Conservation (phyloP, 2,113 vertebrate genomes). For the Orthonyx spaldingii region DNA sequence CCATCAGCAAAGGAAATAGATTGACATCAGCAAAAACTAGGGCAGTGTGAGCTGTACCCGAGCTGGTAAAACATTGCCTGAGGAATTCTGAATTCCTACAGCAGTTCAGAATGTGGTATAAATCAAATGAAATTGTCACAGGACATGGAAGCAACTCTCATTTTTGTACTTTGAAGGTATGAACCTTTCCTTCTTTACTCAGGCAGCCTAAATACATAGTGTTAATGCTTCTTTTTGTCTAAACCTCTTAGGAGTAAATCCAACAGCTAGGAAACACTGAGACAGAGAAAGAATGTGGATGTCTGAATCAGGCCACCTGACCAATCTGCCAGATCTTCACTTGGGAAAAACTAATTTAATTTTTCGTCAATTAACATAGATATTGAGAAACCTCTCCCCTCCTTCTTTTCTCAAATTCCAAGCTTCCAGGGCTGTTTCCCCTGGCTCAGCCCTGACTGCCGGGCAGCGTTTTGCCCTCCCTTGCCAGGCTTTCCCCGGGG, state of each 20-base stretch:
- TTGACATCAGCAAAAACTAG: constrained; percentile 16
- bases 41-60: neutral
- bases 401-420: neutral
- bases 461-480: neutral
- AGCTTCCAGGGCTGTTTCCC: fast-evolving
- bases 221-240: neutral
- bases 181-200: neutral
- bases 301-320: neutral
- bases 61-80: neutral
- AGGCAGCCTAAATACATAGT: neutral
- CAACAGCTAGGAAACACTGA: neutral
- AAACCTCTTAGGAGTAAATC: neutral
- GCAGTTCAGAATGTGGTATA: neutral
- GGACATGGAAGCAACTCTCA: neutral
- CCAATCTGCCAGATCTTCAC: neutral
- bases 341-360: neutral
- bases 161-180: neutral
- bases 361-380: neutral
- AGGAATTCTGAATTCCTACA: constrained; percentile 8
- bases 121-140: neutral
- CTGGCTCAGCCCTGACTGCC: neutral
- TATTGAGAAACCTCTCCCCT: neutral
- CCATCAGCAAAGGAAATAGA: neutral
- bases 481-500: neutral
- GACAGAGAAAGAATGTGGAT: neutral